phyloP scores from a whole-genome alignment of 2,113 vertebrate genomes.

The Oenanthe melanoleuca region DNA sequence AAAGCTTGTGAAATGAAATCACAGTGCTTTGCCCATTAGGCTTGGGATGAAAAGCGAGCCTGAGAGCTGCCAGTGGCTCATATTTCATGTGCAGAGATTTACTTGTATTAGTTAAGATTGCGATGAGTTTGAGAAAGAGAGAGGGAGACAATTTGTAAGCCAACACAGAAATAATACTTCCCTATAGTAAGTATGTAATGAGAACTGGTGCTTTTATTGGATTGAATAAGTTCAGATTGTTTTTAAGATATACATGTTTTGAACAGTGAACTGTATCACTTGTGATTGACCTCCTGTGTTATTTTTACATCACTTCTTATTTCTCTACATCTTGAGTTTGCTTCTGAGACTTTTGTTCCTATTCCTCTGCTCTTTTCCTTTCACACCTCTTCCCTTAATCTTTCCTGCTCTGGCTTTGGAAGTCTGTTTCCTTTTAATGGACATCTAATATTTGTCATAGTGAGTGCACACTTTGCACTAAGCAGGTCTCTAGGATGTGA shows the following conservation, averaged over 20 bases:
- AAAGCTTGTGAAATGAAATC: constrained; percentile 63
- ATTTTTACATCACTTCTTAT: constrained; percentile 53
- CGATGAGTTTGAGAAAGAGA: constrained; percentile 51
- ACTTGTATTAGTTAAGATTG: constrained; percentile 61
- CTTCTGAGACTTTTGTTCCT: constrained; percentile 6
- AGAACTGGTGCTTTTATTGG: constrained; percentile 63
- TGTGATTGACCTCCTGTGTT: constrained; percentile 25
- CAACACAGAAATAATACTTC: constrained; percentile 64
- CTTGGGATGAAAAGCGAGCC: constrained; percentile 61
- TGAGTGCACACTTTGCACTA: background rate
- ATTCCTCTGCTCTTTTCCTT: constrained; percentile 6
- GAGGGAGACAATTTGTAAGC: constrained; percentile 49
- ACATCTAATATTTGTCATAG: background rate
- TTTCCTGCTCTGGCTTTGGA: constrained; percentile 8
- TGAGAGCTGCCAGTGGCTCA: constrained; percentile 59
- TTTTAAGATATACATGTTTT: constrained; percentile 38
- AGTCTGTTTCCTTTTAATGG: background rate
- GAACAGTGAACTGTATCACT: constrained; percentile 17
- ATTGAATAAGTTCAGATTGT: constrained; percentile 16
- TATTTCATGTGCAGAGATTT: constrained; percentile 65
- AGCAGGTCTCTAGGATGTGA: background rate
- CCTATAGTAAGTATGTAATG: constrained; percentile 53
- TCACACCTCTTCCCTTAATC: constrained; percentile 11
- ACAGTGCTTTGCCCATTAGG: constrained; percentile 56
- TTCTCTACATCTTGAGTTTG: background rate